Base-by-base conservation (phyloP, 2,113 vertebrate species). In the Tetrax tetrax region DNA sequence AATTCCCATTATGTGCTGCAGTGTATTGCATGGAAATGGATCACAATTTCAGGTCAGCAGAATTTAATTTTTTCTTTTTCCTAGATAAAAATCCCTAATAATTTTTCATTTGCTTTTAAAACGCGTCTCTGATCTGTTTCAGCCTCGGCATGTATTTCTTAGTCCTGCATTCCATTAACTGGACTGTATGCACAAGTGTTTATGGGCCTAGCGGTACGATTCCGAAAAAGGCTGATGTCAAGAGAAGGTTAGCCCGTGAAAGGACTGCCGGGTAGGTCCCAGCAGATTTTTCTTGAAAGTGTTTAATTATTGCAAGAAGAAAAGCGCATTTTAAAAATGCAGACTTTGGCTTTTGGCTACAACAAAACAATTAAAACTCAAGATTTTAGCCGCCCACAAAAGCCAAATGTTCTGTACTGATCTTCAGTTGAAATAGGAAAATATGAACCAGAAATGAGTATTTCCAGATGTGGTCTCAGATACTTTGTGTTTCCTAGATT, bases 391-490 rank as follows among this genome's bases (percentile, higher is more conserved):
- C 37, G 35, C 87, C 89, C 96, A 95, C 96, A 89, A 95, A 94
- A 95, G 50, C 95, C 94, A 89, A 96, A 80, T 71, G 87, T 91
- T 84, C 94, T 95, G 43, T 35, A 25, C 80, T n/a, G 72, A 54
- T 88, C 85, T 85, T 37, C 66, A 94, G 86, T 24, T 56, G 84
- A 83, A 90, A 86, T 5, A 96, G 97, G 94, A 97, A 97, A 97
- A 94, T 88, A 53, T 96, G 96, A 97, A 82, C 20, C 63, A 92
- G 79, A 48, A 72, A 38, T 93, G 93, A 97, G 47, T 27, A 77
- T 48, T 97, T 97, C 96, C 97, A 97, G 97, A 97, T 97, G 97
- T 93, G 83, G 75, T 71, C 57, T 66, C 81, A 72, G 85, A 93
- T 64, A 90, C 24, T 93, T 48, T 12, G 77, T 82, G 76, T 69